Base-by-base conservation (phyloP, 2,797 vertebrate species). In the Sebastes glaucus region DNA sequence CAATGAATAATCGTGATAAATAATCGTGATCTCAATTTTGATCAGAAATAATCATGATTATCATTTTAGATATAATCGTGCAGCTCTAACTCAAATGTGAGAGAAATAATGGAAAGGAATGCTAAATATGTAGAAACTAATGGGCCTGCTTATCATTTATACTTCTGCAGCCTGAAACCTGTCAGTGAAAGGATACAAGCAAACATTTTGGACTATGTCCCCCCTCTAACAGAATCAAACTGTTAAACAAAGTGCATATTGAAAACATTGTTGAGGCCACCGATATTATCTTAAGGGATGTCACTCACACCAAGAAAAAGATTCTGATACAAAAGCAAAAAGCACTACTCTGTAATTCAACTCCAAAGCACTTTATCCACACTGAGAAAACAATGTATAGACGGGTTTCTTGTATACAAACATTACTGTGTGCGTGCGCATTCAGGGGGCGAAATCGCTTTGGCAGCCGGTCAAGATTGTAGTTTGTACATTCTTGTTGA, bases 161-260 rank as follows among this genome's bases (percentile, higher is more conserved):
- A 71, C 28, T 28, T 70, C 52, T 68, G 49, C 63, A 76, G 77
- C 56, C 46, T 33, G 27, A 72, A 64, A 74, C 1, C 23, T 38
- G 11, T 53, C 38, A 10, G 57, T 59, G 62, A 73, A 77, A 81
- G 9, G 49, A 76, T 33, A 49, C 22, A 72, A 79, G 30, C 20
- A 52, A 63, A 77, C 27, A 67, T 69, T 55, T 60, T 46, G 30
- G 55, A 86, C 69, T 42, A 20, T 1, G 8, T 52, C 27, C 55
- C 59, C 70, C 70, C 38, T 32, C 25, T 28, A 78, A 83, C 79
- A 84, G 69, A 86, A 82, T 69, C 79, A 57, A 90, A 74, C 80
- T 75, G 69, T 83, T 57, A 11, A 88, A 90, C 91, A 94, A 93
- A 93, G 91, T 93, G 92, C 91, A 93, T 90, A 88, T 89, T 90